Conservation (phyloP, 2,113 vertebrate species). For the Phaethon lepturus region DNA sequence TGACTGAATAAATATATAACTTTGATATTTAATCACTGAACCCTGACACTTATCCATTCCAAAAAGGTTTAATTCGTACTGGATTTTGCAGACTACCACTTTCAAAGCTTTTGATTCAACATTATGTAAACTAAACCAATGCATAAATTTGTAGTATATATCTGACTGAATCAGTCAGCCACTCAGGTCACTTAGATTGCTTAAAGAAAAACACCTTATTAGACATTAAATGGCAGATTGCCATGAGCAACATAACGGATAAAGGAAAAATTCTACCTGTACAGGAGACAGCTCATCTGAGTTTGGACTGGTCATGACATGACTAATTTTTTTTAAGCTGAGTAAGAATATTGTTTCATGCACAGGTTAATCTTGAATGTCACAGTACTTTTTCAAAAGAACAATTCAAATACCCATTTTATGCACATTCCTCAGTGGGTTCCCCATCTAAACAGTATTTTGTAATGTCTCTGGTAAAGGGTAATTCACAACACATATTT, state of each 20-base stretch:
- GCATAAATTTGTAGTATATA: not conserved
- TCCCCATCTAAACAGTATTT: not conserved
- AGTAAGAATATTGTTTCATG: not conserved
- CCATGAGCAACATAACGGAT: not conserved
- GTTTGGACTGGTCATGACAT: not conserved
- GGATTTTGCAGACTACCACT: not conserved
- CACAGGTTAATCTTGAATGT: not conserved
- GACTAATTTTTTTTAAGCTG: not conserved
- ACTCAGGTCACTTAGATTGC: not conserved
- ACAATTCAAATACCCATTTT: not conserved
- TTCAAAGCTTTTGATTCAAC: not conserved
- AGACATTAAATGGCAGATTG: not conserved
- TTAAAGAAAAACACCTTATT: not conserved
- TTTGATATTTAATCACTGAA: not conserved
- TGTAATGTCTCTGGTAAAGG: not conserved
- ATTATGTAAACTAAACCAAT: not conserved
- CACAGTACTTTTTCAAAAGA: not conserved
- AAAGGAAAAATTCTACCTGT: not conserved
- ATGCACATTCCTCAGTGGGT: not conserved
- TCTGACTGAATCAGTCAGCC: not conserved
- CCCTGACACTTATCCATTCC: not conserved
- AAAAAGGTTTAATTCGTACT: not conserved
- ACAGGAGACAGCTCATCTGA: rapidly evolving
- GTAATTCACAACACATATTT: not conserved
- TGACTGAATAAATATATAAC: not conserved